Evolutionary conservation across 2,113 vertebrate genomes (phyloP).

Genomic region (Octodon degus): DNA sequence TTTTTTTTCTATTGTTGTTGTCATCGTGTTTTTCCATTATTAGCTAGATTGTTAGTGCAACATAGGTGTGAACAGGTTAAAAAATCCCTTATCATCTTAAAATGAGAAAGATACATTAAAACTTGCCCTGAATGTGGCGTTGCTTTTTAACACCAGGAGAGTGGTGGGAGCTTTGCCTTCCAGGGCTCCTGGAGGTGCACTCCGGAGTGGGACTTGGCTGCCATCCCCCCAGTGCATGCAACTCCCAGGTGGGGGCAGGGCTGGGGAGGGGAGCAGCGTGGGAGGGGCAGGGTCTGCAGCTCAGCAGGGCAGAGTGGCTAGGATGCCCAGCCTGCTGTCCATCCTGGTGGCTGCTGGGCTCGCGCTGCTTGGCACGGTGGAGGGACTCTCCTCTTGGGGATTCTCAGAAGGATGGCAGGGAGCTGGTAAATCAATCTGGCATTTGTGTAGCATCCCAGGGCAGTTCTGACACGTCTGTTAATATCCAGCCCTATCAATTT

Average conservation of each 20-base stretch:
- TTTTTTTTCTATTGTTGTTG: not conserved
- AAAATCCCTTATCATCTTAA: not conserved
- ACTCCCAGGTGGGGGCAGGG: fast-evolving
- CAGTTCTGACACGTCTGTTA: not conserved
- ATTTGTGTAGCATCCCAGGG: not conserved
- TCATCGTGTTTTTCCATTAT: not conserved
- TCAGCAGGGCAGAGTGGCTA: not conserved
- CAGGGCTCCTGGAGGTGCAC: not conserved
- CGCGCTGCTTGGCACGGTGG: not conserved
- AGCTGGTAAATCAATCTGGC: not conserved
- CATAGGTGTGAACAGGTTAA: not conserved
- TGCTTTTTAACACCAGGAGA: not conserved
- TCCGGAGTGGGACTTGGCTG: not conserved
- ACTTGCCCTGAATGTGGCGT: not conserved
- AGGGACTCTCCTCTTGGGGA: not conserved
- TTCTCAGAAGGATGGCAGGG: not conserved
- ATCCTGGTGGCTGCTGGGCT: not conserved
- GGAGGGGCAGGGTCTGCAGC: not conserved
- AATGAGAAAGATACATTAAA: slow-evolving; percentile 16
- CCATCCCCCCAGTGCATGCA: not conserved
- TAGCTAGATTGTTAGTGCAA: not conserved
- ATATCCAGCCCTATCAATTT: slow-evolving; percentile 5
- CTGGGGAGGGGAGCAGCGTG: not conserved
- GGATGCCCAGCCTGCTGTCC: not conserved
- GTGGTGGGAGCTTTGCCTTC: not conserved